Percentiles rank a stretch among this genome's conserved stretches.
These are phyloP conservation scores for Leptinotarsa juncta DNA, from an alignment of 2,888 invertebrate species.

Conservation along the genomic window DNA sequence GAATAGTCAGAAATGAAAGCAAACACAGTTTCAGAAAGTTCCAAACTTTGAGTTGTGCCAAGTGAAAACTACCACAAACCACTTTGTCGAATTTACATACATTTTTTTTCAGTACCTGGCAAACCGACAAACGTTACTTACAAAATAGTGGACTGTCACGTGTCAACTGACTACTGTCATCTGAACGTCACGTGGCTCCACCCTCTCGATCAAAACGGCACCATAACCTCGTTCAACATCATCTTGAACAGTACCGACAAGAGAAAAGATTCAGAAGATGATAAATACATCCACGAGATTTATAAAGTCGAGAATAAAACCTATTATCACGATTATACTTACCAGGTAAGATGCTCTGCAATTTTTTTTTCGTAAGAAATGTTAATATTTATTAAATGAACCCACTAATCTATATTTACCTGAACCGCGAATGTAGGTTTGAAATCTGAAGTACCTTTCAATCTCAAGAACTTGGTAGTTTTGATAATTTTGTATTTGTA, in stretches of 20 bases:
- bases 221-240: constrained; percentile 59
- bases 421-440: too few species aligned
- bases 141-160: constrained; percentile 55
- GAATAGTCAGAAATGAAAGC: too few species aligned
- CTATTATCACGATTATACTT: constrained; percentile 54
- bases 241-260: constrained; percentile 54
- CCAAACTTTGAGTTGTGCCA: too few species aligned
- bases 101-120: constrained; percentile 55
- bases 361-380: not conserved
- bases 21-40: too few species aligned
- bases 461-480: too few species aligned
- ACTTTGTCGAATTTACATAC: too few species aligned
- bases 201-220: constrained; percentile 59
- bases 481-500: too few species aligned
- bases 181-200: constrained; percentile 60
- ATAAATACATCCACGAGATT: constrained; percentile 54
- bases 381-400: too few species aligned
- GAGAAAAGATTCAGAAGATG: constrained; percentile 44
- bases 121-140: constrained; percentile 58
- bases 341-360: constrained; percentile 50
- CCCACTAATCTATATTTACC: too few species aligned
- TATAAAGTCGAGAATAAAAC: constrained; percentile 51
- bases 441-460: too few species aligned
- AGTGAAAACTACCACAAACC: too few species aligned
- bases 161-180: constrained; percentile 55